A percentile compares a stretch with the other conserved stretches of the same genome.
These are phyloP conservation scores for Ditylenchus dipsaci DNA, from an alignment of 1,140 invertebrate genomes.

Conservation along the genomic window DNA sequence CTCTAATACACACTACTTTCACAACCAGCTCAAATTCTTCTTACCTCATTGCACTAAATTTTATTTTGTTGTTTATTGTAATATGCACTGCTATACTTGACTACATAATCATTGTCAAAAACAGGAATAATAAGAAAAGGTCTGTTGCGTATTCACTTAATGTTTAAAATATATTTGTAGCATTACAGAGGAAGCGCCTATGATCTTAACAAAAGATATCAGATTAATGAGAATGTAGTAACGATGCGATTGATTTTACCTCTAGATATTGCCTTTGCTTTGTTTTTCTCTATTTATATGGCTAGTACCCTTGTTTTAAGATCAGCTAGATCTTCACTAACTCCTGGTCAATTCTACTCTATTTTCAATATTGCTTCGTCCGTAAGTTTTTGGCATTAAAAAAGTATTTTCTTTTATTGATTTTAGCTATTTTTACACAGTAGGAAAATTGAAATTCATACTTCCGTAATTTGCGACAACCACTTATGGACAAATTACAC, in stretches of 20 bases:
- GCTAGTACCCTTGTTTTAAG: background rate
- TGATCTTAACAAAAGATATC: background rate
- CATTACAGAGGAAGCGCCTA: background rate
- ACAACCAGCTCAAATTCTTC: background rate
- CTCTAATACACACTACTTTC: background rate
- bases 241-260: background rate
- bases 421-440: too few relatives aligned
- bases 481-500: too few relatives aligned
- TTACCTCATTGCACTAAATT: background rate
- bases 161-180: background rate
- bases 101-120: background rate
- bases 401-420: too few relatives aligned
- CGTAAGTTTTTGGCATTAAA: too few relatives aligned
- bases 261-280: background rate
- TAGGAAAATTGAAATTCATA: too few relatives aligned
- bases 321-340: too few relatives aligned
- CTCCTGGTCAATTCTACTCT: too few relatives aligned
- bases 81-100: background rate
- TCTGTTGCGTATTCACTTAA: background rate
- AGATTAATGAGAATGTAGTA: background rate
- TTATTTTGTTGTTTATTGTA: background rate
- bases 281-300: background rate
- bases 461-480: too few relatives aligned
- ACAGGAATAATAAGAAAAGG: background rate
- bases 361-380: too few relatives aligned